Evolutionary conservation across 2,888 invertebrate species (phyloP), one percentile per base, ranked within the genome.

Genomic region (Lottia gigantea): DNA sequence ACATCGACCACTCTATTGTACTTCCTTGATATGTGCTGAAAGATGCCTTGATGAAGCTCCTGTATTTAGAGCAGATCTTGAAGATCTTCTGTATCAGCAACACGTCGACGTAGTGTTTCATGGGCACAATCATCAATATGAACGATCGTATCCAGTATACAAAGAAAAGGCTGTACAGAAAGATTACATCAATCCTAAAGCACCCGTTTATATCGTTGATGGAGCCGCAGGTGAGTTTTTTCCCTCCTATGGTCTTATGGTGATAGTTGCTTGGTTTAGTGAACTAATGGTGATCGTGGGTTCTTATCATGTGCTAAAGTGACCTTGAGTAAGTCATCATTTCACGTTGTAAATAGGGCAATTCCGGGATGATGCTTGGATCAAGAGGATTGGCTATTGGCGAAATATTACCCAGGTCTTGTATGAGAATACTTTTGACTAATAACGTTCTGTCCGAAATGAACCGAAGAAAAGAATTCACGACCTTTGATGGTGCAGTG

Each of bases 51-150:
- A 68, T 8, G 70, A 74, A 61, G 74, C 71, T 14, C 66, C 69
- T 0, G 40, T 49, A n/a, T 73, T 71, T 46, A 64, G 74, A 8
- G 31, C 66, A 2, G 49, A 73, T 23, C 67, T 78, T 19, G 78
- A 78, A 31, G 72, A 75, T 31, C 66, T 78, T 8, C 64, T 78
- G 15, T 66, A 73, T n/a, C 45, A 74, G 23, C 68, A 74, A 46
- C 68, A 70, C 16, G 78, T 78, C 12, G 76, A 78, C 62, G 73
- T 77, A 46, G 69, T 72, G 25, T 46, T 74, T 31, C 55, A 68
- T n/a, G 76, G 76, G 0, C 78, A 78, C 68, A 72, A 70, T 11
- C 78, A 78, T 61, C 73, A 70, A 47, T 78, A 78, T 61, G 78
- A 78, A 62, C 68, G 78, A 26, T 66, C 73, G 46, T 77, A 69